Conservation (phyloP, 2,797 vertebrate genomes). For the Thunnus albacares region DNA sequence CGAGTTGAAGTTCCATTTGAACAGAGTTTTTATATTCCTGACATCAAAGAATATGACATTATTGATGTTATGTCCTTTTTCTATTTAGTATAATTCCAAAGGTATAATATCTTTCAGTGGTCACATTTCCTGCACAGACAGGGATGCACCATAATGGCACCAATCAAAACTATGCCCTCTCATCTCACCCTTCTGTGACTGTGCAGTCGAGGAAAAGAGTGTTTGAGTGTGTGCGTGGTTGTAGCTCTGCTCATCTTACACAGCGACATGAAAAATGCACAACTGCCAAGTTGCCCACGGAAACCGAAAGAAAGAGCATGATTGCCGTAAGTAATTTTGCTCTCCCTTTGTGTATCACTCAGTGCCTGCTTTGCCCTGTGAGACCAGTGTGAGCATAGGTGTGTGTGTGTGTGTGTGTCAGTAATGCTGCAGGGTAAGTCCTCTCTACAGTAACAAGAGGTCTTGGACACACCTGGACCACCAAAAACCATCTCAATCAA, state of each 20-base stretch:
- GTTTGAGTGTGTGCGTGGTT: background rate
- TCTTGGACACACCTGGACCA: constrained; percentile 56
- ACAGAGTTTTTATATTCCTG: background rate
- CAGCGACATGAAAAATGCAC: constrained; percentile 34
- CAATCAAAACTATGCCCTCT: background rate
- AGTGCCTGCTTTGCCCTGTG: constrained; percentile 29
- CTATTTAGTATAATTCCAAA: background rate
- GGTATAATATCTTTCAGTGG: background rate
- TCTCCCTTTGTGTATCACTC: constrained; percentile 35
- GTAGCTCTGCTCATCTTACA: background rate
- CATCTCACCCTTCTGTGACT: background rate
- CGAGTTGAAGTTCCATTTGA: background rate
- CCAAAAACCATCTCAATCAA: constrained; percentile 47
- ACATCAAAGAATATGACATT: background rate
- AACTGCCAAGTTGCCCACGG: constrained; percentile 1
- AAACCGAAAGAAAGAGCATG: constrained; percentile 16
- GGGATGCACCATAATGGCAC: background rate
- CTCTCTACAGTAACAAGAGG: constrained; percentile 34
- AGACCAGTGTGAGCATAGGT: background rate
- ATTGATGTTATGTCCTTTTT: background rate
- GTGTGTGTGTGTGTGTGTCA: constrained; percentile 1
- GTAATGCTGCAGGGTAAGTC: constrained; percentile 28
- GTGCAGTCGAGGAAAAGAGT: background rate
- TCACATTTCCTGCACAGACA: background rate
- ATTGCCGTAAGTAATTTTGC: constrained; percentile 35